A percentile compares a stretch with the other conserved stretches of the same genome.
Evolutionary conservation across 2,888 invertebrate species (phyloP).

Genomic region (Patella pellucida): DNA sequence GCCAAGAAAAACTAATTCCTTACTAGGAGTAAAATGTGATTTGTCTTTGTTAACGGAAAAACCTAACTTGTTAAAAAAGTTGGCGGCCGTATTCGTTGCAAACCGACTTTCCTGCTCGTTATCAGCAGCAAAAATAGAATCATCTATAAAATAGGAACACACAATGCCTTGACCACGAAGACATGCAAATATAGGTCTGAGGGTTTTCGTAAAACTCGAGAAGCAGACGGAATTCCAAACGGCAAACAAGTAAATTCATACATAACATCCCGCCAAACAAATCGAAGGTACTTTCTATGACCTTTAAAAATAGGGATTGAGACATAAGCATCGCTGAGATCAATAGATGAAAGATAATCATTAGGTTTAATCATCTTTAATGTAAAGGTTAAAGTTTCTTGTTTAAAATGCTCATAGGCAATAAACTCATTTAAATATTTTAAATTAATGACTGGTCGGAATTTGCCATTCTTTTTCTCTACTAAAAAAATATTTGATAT

Average conservation of each 20-base stretch:
- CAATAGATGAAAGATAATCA: not conserved
- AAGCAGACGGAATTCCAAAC: not conserved
- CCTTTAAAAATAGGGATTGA: not conserved
- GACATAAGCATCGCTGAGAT: not conserved
- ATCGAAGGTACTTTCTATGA: not conserved
- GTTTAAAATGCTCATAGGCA: not conserved
- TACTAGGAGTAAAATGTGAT: not conserved
- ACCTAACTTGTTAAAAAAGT: not conserved
- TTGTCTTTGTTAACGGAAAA: not conserved
- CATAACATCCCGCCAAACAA: not conserved
- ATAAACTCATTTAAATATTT: not conserved
- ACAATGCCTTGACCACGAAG: not conserved
- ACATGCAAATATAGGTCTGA: not conserved
- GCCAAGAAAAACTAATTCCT: not conserved
- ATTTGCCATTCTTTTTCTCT: not conserved
- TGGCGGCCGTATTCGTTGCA: not conserved
- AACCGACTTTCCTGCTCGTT: not conserved
- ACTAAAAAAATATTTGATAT: slow-evolving; percentile 1
- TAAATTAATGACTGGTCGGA: not conserved
- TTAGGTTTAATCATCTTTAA: not conserved
- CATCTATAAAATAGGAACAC: slow-evolving; percentile 3
- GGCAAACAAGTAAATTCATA: not conserved
- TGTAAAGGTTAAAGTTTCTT: not conserved
- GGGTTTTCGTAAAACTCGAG: not conserved
- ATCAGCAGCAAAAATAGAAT: not conserved